Evolutionary conservation across 2,888 invertebrate genomes (phyloP).

Genomic region (Aquatica leii): DNA sequence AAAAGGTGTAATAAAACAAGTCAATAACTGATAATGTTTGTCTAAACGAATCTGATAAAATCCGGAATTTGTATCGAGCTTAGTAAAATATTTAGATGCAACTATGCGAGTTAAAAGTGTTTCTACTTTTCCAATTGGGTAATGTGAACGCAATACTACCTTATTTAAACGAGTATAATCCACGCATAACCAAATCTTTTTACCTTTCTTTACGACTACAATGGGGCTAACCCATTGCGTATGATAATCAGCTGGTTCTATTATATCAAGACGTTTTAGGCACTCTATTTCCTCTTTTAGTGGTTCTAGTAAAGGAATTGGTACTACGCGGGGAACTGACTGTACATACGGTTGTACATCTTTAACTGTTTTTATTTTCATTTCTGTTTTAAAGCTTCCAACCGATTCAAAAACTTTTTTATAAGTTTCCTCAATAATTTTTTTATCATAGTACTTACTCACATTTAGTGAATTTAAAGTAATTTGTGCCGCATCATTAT

Average conservation of each 20-base stretch:
- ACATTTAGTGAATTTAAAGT: too few species aligned
- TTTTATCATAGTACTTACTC: too few species aligned
- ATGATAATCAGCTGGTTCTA: constrained; percentile 31
- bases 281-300: constrained; percentile 34
- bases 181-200: constrained; percentile 32
- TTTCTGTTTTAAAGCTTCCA: neutral
- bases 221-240: constrained; percentile 37
- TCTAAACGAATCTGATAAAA: constrained; percentile 2
- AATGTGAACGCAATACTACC: constrained; percentile 37
- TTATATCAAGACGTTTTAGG: constrained; percentile 34
- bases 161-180: constrained; percentile 41
- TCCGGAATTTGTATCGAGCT: constrained; percentile 37
- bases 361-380: neutral
- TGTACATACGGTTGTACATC: constrained; percentile 28
- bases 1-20: neutral
- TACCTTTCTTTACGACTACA: too few species aligned
- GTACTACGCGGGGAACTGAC: constrained; percentile 34
- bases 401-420: neutral
- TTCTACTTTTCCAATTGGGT: constrained; percentile 46
- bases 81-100: constrained; percentile 43
- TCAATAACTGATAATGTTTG: too few species aligned
- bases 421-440: too few species aligned
- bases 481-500: too few species aligned
- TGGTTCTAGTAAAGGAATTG: constrained; percentile 37
- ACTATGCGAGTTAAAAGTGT: constrained; percentile 38